These are phyloP conservation scores for Leptopterna dolabrata DNA, from an alignment of 2,888 invertebrate species.

Conservation along the genomic window DNA sequence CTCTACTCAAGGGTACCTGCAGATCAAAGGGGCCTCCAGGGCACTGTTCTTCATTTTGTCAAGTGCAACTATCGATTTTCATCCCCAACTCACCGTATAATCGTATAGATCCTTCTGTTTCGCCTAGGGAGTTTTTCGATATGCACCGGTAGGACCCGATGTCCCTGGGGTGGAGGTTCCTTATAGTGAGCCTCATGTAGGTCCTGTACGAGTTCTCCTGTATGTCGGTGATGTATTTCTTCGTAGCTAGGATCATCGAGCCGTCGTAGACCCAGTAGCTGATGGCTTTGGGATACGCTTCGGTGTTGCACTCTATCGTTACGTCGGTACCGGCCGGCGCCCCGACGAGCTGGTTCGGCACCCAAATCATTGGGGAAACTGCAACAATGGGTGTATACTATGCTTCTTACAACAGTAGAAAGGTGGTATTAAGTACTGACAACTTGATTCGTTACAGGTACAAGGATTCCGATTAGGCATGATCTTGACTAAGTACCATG, in stretches of 20 bases:
- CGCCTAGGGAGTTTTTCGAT: constrained; percentile 92
- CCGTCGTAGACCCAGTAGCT: constrained; percentile 90
- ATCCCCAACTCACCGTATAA: constrained; percentile 81
- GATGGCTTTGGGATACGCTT: constrained; percentile 91
- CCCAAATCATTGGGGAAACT: constrained; percentile 96
- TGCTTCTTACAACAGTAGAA: too few relatives aligned
- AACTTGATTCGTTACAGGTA: too few relatives aligned
- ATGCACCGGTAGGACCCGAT: constrained; percentile 93
- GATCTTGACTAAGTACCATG: too few relatives aligned
- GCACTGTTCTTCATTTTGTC: too few relatives aligned
- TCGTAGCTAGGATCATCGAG: constrained; percentile 87
- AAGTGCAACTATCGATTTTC: too few relatives aligned
- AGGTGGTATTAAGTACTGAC: too few relatives aligned
- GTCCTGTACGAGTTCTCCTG: constrained; percentile 86
- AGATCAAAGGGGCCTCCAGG: too few relatives aligned
- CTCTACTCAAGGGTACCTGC: too few relatives aligned
- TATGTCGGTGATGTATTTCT: constrained; percentile 79
- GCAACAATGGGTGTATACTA: too few relatives aligned
- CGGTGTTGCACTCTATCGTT: constrained; percentile 91
- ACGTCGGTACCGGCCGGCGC: constrained; percentile 91
- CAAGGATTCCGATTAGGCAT: too few relatives aligned
- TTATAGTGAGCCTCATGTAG: constrained; percentile 89
- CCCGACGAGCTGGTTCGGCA: constrained; percentile 92
- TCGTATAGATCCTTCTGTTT: constrained; percentile 92
- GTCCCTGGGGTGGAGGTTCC: constrained; percentile 84